Evolutionary conservation across 2,888 invertebrate genomes (phyloP).

Genomic region (Amitus sp.): DNA sequence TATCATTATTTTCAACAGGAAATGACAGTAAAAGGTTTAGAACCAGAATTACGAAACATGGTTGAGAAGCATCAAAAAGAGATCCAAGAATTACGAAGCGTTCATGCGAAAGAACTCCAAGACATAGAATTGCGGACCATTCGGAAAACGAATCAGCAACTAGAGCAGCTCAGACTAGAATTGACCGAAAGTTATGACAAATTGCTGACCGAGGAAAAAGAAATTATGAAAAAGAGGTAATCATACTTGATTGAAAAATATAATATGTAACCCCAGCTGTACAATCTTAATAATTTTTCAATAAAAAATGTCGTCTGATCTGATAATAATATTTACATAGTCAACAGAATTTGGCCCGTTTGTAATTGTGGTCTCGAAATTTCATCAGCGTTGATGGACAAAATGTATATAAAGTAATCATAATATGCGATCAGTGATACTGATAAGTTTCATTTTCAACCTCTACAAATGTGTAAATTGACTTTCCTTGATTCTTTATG

Average conservation of each 20-base stretch:
- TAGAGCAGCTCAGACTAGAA: conserved; percentile 71
- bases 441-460: no score
- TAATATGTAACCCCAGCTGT: no score
- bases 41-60: conserved; percentile 84
- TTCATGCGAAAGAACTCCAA: conserved; percentile 75
- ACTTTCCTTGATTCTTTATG: no score
- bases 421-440: no score
- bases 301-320: no score
- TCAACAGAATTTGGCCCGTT: no score
- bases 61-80: conserved; percentile 77
- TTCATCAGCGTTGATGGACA: no score
- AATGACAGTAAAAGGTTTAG: conserved; percentile 86
- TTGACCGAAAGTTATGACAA: conserved; percentile 73
- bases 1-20: conserved; percentile 69
- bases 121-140: conserved; percentile 73
- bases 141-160: conserved; percentile 71
- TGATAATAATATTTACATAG: no score
- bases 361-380: neutral
- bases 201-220: conserved; percentile 72
- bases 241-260: neutral
- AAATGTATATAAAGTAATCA: no score
- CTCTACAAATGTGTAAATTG: neutral
- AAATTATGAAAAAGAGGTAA: conserved; percentile 70
- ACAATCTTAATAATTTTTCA: no score
- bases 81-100: conserved; percentile 74